Evolutionary conservation across 2,797 vertebrate species (phyloP).

Genomic region (Manis pentadactyla): DNA sequence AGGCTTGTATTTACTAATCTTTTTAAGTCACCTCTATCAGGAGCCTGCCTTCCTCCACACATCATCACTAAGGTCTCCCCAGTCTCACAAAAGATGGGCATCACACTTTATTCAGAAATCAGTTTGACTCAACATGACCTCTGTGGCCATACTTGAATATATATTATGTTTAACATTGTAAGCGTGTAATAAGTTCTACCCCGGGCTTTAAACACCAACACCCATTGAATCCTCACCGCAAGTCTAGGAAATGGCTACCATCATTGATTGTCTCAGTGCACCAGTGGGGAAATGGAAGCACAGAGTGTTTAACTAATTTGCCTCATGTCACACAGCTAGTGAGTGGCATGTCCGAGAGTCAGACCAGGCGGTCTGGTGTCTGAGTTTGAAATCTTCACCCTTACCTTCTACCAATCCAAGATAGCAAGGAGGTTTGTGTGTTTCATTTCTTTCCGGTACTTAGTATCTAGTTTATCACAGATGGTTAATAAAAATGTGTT

Average conservation of each 20-base stretch:
- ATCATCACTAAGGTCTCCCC: background rate
- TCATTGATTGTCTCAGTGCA: background rate
- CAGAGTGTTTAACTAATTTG: background rate
- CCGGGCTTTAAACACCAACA: background rate
- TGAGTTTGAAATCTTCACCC: background rate
- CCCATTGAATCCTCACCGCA: background rate
- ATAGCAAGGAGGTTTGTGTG: background rate
- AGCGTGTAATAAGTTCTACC: no score
- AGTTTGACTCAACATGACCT: background rate
- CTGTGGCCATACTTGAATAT: background rate
- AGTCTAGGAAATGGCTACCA: background rate
- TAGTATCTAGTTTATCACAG: background rate
- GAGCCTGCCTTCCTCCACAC: background rate
- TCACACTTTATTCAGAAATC: background rate
- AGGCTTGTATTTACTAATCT: background rate
- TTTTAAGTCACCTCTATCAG: background rate
- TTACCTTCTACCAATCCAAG: background rate
- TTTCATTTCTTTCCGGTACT: background rate
- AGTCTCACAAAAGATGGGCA: background rate
- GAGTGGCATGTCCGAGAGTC: background rate
- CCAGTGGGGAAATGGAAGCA: background rate
- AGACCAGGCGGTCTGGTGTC: background rate
- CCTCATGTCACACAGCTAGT: background rate
- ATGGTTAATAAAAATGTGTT: background rate
- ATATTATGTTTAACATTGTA: background rate